Conservation (phyloP, 2,888 invertebrate genomes). For the Imbricaverruca yamaguchii region DNA sequence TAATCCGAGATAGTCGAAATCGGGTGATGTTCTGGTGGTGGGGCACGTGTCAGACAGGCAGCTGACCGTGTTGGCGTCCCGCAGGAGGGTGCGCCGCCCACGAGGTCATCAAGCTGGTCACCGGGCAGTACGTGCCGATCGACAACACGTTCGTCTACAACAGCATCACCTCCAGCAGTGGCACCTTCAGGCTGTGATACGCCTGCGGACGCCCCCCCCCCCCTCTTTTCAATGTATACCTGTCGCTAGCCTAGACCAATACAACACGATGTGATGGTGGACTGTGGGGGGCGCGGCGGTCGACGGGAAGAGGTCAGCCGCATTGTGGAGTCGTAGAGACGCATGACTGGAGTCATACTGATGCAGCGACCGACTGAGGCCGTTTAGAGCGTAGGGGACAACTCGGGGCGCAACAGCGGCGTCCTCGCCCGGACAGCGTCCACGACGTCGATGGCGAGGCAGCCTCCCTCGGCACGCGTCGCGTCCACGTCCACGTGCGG, state of each 20-base stretch:
- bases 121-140: slow-evolving; percentile 91
- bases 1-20: too few relatives aligned
- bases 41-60: too few relatives aligned
- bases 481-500: not conserved
- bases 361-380: too few relatives aligned
- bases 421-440: too few relatives aligned
- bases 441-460: not conserved
- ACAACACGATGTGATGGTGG: not conserved
- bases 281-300: too few relatives aligned
- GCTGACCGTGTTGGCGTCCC: not conserved
- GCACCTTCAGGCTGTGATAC: slow-evolving; percentile 65
- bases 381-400: too few relatives aligned
- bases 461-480: too few relatives aligned
- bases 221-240: not conserved
- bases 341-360: too few relatives aligned
- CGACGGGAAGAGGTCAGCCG: too few relatives aligned
- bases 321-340: too few relatives aligned
- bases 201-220: not conserved
- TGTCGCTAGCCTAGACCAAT: not conserved
- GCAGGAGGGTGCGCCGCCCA: slow-evolving; percentile 86
- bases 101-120: slow-evolving; percentile 90
- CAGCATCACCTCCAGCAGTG: slow-evolving; percentile 78
- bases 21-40: too few relatives aligned
- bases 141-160: slow-evolving; percentile 94
- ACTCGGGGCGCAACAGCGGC: too few relatives aligned